Percentiles rank a stretch among this genome's conserved stretches.
Evolutionary conservation across 2,888 invertebrate species (phyloP).

Genomic region (Cosmopolites sordidus): DNA sequence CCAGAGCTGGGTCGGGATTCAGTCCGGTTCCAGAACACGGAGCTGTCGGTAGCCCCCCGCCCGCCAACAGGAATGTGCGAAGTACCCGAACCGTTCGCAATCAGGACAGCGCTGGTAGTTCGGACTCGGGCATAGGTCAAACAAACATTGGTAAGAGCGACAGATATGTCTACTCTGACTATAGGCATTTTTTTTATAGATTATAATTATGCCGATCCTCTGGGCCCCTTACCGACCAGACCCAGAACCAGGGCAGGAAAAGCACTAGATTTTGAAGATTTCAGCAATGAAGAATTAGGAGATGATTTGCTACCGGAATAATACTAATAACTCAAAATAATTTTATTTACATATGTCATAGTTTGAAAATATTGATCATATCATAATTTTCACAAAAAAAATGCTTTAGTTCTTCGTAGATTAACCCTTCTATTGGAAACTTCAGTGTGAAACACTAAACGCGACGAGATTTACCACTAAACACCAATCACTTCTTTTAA

Average conservation of each 20-base stretch:
- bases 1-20: conserved; percentile 54
- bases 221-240: conserved; percentile 55
- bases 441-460: no score
- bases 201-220: conserved; percentile 54
- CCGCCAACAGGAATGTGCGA: conserved; percentile 37
- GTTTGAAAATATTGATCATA: no score
- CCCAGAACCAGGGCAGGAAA: conserved; percentile 56
- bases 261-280: conserved; percentile 58
- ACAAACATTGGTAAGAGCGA: conserved; percentile 15
- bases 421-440: no score
- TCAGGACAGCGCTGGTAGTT: conserved; percentile 45
- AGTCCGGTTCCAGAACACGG: conserved; percentile 50
- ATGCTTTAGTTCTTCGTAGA: no score
- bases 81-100: conserved; percentile 37
- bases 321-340: no score
- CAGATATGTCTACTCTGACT: no score
- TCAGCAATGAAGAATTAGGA: conserved; percentile 69
- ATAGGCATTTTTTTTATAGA: conserved; percentile 41
- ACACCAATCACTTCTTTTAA: no score
- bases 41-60: conserved; percentile 29
- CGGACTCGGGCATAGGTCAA: conserved; percentile 44
- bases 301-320: conserved; percentile 70
- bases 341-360: no score
- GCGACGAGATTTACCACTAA: no score
- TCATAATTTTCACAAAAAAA: no score